Evolutionary conservation across 1,140 invertebrate species (phyloP), one percentile per base, ranked within the genome.

Genomic region (Drosophila quadrilineata): DNA sequence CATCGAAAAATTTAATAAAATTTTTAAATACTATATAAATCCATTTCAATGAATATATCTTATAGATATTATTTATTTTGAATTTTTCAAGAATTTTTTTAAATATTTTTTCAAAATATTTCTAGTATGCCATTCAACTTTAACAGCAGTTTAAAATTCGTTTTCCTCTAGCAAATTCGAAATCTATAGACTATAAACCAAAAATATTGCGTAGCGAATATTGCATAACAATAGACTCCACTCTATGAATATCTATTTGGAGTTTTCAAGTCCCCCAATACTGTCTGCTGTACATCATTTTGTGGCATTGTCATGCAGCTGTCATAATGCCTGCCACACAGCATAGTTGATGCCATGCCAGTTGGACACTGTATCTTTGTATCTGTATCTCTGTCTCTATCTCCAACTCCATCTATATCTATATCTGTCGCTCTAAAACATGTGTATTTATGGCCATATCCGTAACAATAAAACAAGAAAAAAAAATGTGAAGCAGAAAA

Each of bases 351-450:
- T 60, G 53, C 26, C 36, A 21, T 58, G 50, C 53, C 31, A 58
- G 35, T 41, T 36, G 72, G 72, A 56, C 71, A 68, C 16, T 65
- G 35, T 65, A n/a, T n/a, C n/a, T 28, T 6, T 3, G 22, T 45
- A 41, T 35, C 45, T 45, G 17, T 35, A 33, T 56, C 19, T 54
- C 8, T 21, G 3, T 24, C 40, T 10, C 19, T 24, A 4, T 2
- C 38, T 41, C 19, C n/a, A 12, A 4, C 9, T 26, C 6, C 17
- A 16, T 26, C 41, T 45, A 38, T 54, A 29, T 22, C 24, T 29
- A 45, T n/a, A n/a, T n/a, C n/a, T n/a, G n/a, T n/a, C n/a, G n/a
- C n/a, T n/a, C n/a, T n/a, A 45, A 28, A 22, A 45, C 12, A 6
- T 33, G 17, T 19, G 10, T 28, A 49, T 12, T 14, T 46, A 10